phyloP scores from a whole-genome alignment of 1,140 invertebrate species.

The Camponotus pennsylvanicus region DNA sequence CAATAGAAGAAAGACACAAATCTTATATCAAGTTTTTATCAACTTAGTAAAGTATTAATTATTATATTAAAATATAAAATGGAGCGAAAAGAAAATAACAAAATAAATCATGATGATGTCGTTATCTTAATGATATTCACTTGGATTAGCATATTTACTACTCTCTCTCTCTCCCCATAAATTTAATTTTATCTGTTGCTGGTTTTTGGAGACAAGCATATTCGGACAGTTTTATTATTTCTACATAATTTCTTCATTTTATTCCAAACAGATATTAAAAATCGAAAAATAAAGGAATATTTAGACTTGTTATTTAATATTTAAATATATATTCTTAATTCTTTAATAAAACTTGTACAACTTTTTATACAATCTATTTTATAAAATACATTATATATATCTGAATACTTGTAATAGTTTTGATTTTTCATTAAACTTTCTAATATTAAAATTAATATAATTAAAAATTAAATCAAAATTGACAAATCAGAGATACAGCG shows the following conservation, averaged over 20 bases:
- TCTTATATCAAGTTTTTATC: neutral
- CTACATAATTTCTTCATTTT: neutral
- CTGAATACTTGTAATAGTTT: too few species aligned
- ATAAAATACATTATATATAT: too few species aligned
- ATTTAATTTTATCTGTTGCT: constrained; percentile 60
- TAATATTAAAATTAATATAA: too few species aligned
- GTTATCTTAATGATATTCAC: constrained; percentile 9
- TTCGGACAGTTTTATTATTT: neutral
- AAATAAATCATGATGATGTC: neutral
- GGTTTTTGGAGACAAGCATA: neutral
- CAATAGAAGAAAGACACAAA: neutral
- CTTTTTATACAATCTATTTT: too few species aligned
- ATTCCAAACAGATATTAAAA: neutral
- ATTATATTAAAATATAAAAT: constrained; percentile 4
- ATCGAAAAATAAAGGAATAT: neutral
- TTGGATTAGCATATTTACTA: constrained; percentile 52
- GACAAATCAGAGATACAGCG: too few species aligned
- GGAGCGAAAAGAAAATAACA: neutral
- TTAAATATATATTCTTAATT: too few species aligned
- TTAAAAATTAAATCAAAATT: too few species aligned
- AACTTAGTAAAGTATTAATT: neutral
- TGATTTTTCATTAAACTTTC: too few species aligned
- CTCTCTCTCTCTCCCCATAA: constrained; percentile 3
- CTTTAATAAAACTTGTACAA: too few species aligned
- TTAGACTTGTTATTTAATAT: too few species aligned